Conservation (phyloP, 2,113 vertebrate species). For the Rynchops niger region DNA sequence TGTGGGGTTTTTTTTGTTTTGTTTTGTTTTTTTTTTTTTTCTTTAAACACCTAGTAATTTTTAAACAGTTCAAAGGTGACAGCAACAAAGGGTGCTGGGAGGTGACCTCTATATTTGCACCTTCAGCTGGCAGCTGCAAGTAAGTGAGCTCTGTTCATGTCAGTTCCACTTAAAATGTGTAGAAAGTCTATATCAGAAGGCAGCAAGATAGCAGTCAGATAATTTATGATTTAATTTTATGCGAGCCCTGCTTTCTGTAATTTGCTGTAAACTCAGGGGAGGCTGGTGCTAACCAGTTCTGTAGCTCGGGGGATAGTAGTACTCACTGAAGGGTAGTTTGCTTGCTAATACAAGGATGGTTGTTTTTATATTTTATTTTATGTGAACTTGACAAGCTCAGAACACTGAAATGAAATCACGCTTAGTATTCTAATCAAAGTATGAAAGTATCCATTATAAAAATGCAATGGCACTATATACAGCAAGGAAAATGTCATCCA, state of each 20-base stretch:
- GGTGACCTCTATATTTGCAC: constrained; percentile 80
- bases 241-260: constrained; percentile 95
- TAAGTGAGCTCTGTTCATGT: constrained; percentile 79
- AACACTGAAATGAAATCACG: constrained; percentile 81
- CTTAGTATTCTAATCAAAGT: constrained; percentile 83
- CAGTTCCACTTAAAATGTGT: constrained; percentile 86
- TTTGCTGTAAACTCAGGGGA: constrained; percentile 94
- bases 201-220: constrained; percentile 94
- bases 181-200: constrained; percentile 86
- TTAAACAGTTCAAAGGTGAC: constrained; percentile 81
- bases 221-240: constrained; percentile 99
- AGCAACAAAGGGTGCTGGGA: constrained; percentile 73
- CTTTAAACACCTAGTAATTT: constrained; percentile 74
- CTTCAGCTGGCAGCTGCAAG: constrained; percentile 77
- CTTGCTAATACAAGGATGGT: constrained; percentile 85
- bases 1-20: neutral
- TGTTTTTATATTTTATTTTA: constrained; percentile 88
- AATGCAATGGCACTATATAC: constrained; percentile 60
- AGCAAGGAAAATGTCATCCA: constrained; percentile 70
- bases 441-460: constrained; percentile 79
- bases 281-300: constrained; percentile 86
- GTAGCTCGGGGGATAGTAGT: constrained; percentile 82
- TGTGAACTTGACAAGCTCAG: constrained; percentile 83
- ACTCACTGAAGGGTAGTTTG: constrained; percentile 85
- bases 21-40: neutral